phyloP scores from a whole-genome alignment of 2,113 vertebrate genomes.

The Gasterosteus nipponicus region DNA sequence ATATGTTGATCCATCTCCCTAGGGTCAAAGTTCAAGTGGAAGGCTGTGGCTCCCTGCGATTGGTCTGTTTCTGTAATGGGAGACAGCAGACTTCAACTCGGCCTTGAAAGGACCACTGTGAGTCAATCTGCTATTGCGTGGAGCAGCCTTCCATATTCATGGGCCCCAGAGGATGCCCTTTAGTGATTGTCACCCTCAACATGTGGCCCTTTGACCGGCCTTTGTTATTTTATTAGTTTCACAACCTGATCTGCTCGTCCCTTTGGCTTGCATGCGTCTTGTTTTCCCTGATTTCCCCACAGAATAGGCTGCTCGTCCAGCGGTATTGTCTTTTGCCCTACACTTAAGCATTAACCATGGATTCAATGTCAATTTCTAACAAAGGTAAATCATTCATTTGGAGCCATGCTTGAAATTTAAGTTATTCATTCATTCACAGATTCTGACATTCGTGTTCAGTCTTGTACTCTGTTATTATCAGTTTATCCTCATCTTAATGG shows the following conservation, averaged over 20 bases:
- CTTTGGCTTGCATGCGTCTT: not conserved
- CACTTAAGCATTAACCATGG: too few relatives aligned
- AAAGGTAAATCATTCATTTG: not conserved
- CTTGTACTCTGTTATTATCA: constrained; percentile 1
- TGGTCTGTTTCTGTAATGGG: constrained; percentile 49
- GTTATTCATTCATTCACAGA: not conserved
- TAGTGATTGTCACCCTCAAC: not conserved
- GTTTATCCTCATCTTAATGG: not conserved
- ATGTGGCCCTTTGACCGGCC: not conserved
- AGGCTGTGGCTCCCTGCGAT: constrained; percentile 4
- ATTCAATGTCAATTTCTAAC: too few relatives aligned
- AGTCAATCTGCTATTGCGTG: constrained; percentile 1
- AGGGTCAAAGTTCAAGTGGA: constrained; percentile 56
- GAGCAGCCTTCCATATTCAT: not conserved
- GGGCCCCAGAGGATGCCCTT: not conserved
- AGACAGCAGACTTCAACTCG: constrained; percentile 40
- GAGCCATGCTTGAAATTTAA: not conserved
- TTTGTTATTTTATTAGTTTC: not conserved
- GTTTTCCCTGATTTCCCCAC: not conserved
- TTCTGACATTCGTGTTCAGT: not conserved
- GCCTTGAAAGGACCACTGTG: not conserved
- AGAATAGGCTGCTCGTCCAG: not conserved
- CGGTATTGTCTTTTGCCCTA: not conserved
- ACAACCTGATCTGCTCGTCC: not conserved
- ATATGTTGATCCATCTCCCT: constrained; percentile 2